Base-by-base conservation (phyloP, 2,797 vertebrate species). In the Macroramphosus scolopax region DNA sequence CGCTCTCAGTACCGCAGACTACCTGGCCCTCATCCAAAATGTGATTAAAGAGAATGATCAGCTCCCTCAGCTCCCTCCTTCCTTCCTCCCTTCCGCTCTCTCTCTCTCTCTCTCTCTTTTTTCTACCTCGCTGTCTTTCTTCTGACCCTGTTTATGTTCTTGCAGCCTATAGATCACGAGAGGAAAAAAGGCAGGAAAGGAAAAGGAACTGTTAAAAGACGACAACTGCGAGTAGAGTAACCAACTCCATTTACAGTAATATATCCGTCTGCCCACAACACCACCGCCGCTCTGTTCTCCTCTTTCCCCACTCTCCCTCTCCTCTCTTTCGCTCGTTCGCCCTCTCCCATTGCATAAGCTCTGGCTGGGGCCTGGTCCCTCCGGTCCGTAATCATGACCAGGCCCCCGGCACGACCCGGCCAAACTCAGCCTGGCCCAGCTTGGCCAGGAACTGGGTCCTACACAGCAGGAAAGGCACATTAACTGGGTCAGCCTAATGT, bases 31-130 rank as follows among this genome's bases (percentile, higher is more conserved):
- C 87, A 86, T 95, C 95, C 95, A 97, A 93, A 94, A 93, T 93
- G 92, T 93, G 92, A 95, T 96, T 96, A 97, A 97, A 96, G 93
- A 91, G 93, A 95, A 93, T 95, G 93, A 95, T 95, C 93, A 94
- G 93, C 92, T 92, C 91, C 93, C 80, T 78, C 71, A 70, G 72
- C 73, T 72, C 85, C 75, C 71, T 75, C 79, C 71, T 78, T 81
- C 75, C 68, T 82, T 83, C 69, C 77, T 70, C 75, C 65, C 63
- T 77, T 72, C 68, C 62, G 64, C 60, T 77, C 72, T 43, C 63
- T 55, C 58, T 57, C 59, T 36, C 22, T 55, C 38, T 64, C 25
- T 38, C 56, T 66, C 34, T 41, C 84, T n/a, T n/a, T n/a, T n/a
- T n/a, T n/a, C n/a, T n/a, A n/a, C 60, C 48, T 66, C 63, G 72